Evolutionary conservation across 2,888 invertebrate species (phyloP).

Genomic region (Xanthia togata): DNA sequence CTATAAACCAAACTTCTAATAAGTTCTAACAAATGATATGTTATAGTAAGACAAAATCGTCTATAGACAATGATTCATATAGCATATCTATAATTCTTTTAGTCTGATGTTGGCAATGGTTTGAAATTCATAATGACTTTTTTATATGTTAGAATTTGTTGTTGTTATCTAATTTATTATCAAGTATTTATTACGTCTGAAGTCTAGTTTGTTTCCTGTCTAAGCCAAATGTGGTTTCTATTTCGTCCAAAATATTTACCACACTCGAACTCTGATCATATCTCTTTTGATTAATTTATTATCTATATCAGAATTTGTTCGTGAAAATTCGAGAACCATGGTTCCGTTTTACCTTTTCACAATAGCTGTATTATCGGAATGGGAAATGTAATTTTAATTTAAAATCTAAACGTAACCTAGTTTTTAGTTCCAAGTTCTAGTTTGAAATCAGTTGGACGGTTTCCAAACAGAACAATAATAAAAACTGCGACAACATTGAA

Average conservation of each 20-base stretch:
- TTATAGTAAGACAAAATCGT: slow-evolving; percentile 33
- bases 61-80: slow-evolving; percentile 48
- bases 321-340: slow-evolving; percentile 26
- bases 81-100: slow-evolving; percentile 36
- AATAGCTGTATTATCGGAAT: slow-evolving; percentile 19
- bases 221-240: slow-evolving; percentile 19
- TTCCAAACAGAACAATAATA: slow-evolving; percentile 57
- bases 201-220: slow-evolving; percentile 46
- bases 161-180: slow-evolving; percentile 19
- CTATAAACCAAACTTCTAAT: slow-evolving; percentile 32
- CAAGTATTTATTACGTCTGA: slow-evolving; percentile 20
- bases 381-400: slow-evolving; percentile 11
- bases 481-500: slow-evolving; percentile 49
- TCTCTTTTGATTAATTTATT: slow-evolving; percentile 33
- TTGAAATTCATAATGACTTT: slow-evolving; percentile 34
- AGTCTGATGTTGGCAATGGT: slow-evolving; percentile 19
- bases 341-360: slow-evolving; percentile 27
- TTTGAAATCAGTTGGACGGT: slow-evolving; percentile 51
- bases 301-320: slow-evolving; percentile 13
- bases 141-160: slow-evolving; percentile 25
- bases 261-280: slow-evolving; percentile 35
- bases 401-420: slow-evolving; percentile 21
- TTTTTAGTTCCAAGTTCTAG: slow-evolving; percentile 35
- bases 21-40: slow-evolving; percentile 45
- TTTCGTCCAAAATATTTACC: slow-evolving; percentile 31